Evolutionary conservation across 2,113 vertebrate genomes (phyloP).

Genomic region (Ceyx margarethae): DNA sequence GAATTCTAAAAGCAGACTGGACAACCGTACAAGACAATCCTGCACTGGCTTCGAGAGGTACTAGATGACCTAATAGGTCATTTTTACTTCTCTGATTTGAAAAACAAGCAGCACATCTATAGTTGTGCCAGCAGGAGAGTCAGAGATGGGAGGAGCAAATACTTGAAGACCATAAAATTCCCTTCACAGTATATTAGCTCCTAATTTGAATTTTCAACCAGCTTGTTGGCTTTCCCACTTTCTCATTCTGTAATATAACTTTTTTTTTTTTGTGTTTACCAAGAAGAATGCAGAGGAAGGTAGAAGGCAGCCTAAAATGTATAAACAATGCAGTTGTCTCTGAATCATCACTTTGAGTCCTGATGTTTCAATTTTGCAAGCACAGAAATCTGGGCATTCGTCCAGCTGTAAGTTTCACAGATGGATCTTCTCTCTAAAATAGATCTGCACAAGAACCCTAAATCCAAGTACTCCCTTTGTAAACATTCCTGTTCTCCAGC

Average conservation of each 20-base stretch:
- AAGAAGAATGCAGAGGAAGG: background rate
- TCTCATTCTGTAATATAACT: background rate
- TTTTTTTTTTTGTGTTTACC: background rate
- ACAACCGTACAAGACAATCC: background rate
- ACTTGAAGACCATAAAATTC: background rate
- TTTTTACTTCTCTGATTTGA: background rate
- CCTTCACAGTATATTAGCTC: background rate
- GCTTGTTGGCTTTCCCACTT: background rate
- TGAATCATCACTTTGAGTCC: background rate
- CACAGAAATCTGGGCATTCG: background rate
- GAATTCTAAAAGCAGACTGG: background rate
- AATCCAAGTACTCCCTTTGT: background rate
- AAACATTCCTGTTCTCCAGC: background rate
- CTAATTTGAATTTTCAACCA: background rate
- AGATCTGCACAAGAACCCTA: background rate
- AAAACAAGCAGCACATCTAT: background rate
- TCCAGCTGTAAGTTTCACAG: constrained; percentile 25
- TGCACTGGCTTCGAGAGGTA: background rate
- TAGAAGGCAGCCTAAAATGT: background rate
- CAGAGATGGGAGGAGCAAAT: background rate
- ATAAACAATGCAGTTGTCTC: background rate
- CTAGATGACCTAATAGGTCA: background rate
- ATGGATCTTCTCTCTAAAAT: background rate
- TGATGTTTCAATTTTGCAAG: background rate
- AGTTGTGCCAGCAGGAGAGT: background rate